phyloP scores from a whole-genome alignment of 2,888 invertebrate species.

The Sussaba pulchella region DNA sequence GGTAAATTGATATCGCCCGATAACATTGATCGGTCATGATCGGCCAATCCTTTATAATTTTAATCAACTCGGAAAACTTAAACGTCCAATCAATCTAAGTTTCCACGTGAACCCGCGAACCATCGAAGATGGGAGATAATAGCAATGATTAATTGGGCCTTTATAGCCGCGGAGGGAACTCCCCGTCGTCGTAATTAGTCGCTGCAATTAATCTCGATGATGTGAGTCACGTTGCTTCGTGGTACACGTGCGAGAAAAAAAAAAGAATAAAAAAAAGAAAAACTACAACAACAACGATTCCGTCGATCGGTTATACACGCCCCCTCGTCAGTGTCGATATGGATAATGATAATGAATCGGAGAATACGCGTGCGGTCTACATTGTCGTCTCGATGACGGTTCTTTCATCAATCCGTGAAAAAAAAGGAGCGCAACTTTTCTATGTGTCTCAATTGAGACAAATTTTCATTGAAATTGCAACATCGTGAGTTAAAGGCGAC shows the following conservation, averaged over 20 bases:
- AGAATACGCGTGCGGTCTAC: neutral
- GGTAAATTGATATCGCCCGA: constrained; percentile 50
- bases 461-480: constrained; percentile 50
- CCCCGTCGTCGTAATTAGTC: constrained; percentile 32
- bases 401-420: constrained; percentile 1
- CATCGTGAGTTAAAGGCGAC: constrained; percentile 1
- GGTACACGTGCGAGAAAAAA: constrained; percentile 32
- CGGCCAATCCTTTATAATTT: neutral
- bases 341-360: neutral
- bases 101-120: no score
- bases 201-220: constrained; percentile 38
- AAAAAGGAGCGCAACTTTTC: neutral
- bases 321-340: neutral
- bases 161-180: neutral
- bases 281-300: no score
- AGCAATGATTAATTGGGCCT: constrained; percentile 36
- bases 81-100: neutral
- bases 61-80: neutral
- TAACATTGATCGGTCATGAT: neutral
- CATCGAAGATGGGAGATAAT: no score
- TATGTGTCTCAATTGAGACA: constrained; percentile 35
- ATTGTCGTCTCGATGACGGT: neutral
- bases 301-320: neutral
- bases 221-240: constrained; percentile 46
- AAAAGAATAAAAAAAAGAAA: neutral